These are phyloP conservation scores for Enteromius trimaculatus DNA, from an alignment of 2,797 vertebrate species.

Conservation along the genomic window DNA sequence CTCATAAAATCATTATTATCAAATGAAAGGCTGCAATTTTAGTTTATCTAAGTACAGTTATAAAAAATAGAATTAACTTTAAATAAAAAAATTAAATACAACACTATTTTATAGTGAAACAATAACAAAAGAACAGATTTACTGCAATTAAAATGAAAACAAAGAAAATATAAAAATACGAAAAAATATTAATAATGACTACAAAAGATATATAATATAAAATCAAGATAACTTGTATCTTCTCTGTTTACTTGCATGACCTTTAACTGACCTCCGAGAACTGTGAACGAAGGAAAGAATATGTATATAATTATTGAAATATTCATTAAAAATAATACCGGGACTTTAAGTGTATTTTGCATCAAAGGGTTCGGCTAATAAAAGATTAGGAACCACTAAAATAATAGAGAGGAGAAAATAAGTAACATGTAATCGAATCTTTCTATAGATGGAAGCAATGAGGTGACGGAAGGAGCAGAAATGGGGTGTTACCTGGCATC, in stretches of 20 bases:
- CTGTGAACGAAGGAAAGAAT: background rate
- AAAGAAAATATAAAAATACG: background rate
- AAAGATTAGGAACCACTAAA: background rate
- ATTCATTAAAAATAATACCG: background rate
- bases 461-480: conserved; percentile 67
- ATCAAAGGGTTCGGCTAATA: background rate
- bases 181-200: background rate
- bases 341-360: background rate
- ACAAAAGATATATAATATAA: background rate
- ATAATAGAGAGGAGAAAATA: background rate
- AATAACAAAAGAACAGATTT: background rate
- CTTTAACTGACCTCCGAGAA: background rate
- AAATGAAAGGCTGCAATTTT: too few relatives aligned
- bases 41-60: too few relatives aligned
- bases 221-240: background rate
- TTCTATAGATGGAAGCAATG: conserved; percentile 65
- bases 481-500: conserved; percentile 87
- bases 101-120: background rate
- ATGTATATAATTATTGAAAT: background rate
- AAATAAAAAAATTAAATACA: background rate
- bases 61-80: too few relatives aligned
- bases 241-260: background rate
- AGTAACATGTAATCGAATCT: conserved; percentile 2
- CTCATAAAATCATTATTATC: too few relatives aligned
- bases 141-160: background rate